A percentile compares a stretch with the other conserved stretches of the same genome.
Conservation (phyloP, 2,113 vertebrate genomes). For the Brienomyrus longianalis region DNA sequence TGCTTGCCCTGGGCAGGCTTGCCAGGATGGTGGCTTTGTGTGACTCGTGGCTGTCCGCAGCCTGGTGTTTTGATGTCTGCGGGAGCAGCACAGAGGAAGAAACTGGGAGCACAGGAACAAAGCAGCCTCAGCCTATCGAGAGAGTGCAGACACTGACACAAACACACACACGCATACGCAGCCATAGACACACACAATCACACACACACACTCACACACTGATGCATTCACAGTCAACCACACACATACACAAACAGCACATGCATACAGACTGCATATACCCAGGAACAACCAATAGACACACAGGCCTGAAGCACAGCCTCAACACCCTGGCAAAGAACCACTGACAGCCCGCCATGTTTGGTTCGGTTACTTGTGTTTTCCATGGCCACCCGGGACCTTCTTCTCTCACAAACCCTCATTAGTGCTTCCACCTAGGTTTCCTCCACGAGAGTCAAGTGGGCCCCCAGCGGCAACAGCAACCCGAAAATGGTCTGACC, state of each 20-base stretch:
- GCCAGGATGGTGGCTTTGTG: neutral
- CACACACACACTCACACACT: neutral
- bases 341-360: neutral
- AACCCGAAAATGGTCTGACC: neutral
- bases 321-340: neutral
- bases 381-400: neutral
- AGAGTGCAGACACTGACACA: neutral
- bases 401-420: neutral
- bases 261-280: neutral
- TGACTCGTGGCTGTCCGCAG: neutral
- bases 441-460: neutral
- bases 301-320: neutral
- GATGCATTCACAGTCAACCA: neutral
- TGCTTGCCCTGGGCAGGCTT: neutral
- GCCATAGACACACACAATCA: neutral
- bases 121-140: neutral
- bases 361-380: neutral
- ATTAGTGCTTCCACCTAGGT: neutral
- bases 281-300: neutral
- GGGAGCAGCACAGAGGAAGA: neutral
- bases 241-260: neutral
- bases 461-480: neutral
- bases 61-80: neutral
- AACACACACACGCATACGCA: neutral
- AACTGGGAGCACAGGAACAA: neutral